Base-by-base conservation (phyloP, 2,113 vertebrate genomes). In the Myanophis thanlyinensis region DNA sequence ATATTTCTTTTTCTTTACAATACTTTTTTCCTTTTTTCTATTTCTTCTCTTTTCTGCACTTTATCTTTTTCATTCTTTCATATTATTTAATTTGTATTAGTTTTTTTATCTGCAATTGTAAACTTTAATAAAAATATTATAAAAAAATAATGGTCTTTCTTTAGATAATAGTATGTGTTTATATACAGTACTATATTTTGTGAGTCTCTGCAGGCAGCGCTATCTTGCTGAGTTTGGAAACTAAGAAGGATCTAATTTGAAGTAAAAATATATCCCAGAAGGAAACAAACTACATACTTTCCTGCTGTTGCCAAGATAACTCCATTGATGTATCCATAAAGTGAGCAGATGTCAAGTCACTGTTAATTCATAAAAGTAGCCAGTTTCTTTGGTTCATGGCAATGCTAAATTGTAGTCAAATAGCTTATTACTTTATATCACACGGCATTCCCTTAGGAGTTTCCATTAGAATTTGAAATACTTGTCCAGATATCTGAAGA, bases 391-490 rank as follows among this genome's bases (percentile, higher is more conserved):
- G 49, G 13, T 88, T 40, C 49, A 6, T 59, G 35, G 23, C 4
- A 80, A 40, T 85, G 11, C 27, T 80, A 85, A 84, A 44, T 30
- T 84, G 85, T 88, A 46, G 23, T 44, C n/a, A 12, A 18, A 85
- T 27, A 59, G 52, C 22, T 59, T 84, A 20, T 84, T 89, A 44
- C 54, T 48, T 90, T 44, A 30, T 30, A 85, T 87, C 87, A 52
- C 85, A 87, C 30, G 51, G 6, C 12, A 35, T 46, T 90, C 53
- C 52, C 23, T 54, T 80, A 62, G 51, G 40, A 93, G 35, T 90
- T 89, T 93, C 48, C 91, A 22, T 22, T 91, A 40, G 35, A 20
- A 88, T 84, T 91, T 89, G 30, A 53, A 49, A 89, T 92, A 9
- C 23, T 94, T 51, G 44, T 89, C 15, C 51, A 67, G 40, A 47